These are phyloP conservation scores for Drosophila aldrichi DNA, from an alignment of 2,888 invertebrate species.

Conservation along the genomic window DNA sequence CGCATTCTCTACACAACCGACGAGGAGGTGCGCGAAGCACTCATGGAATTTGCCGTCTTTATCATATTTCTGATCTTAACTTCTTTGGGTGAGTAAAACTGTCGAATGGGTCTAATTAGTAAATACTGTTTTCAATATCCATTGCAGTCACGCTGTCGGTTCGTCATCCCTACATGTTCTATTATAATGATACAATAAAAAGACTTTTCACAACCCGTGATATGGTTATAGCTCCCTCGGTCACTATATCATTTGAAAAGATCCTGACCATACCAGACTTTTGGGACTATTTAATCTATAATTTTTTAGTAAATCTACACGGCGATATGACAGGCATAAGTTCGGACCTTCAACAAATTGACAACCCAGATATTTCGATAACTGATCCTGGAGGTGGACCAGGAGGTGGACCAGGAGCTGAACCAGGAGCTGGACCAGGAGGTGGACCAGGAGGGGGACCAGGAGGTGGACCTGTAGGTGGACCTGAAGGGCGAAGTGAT, in stretches of 20 bases:
- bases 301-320: constrained; percentile 63
- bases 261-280: constrained; percentile 67
- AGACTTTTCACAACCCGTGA: constrained; percentile 58
- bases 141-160: constrained; percentile 64
- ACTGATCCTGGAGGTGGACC: too few relatives aligned
- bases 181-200: constrained; percentile 66
- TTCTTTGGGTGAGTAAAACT: constrained; percentile 53
- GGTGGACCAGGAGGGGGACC: too few relatives aligned
- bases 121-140: background rate
- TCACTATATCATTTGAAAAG: constrained; percentile 58
- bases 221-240: constrained; percentile 43
- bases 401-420: too few relatives aligned
- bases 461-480: too few relatives aligned
- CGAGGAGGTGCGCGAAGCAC: constrained; percentile 72
- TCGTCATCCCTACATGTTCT: constrained; percentile 68
- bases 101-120: background rate
- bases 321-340: constrained; percentile 39
- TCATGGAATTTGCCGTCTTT: constrained; percentile 65
- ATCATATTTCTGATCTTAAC: constrained; percentile 67
- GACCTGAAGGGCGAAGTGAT: too few relatives aligned
- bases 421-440: too few relatives aligned
- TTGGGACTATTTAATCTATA: constrained; percentile 66
- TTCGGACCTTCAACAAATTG: background rate
- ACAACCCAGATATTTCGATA: background rate
- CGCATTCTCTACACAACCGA: constrained; percentile 63